Conservation (phyloP, 2,888 invertebrate species). For the Incurvaria masculella region DNA sequence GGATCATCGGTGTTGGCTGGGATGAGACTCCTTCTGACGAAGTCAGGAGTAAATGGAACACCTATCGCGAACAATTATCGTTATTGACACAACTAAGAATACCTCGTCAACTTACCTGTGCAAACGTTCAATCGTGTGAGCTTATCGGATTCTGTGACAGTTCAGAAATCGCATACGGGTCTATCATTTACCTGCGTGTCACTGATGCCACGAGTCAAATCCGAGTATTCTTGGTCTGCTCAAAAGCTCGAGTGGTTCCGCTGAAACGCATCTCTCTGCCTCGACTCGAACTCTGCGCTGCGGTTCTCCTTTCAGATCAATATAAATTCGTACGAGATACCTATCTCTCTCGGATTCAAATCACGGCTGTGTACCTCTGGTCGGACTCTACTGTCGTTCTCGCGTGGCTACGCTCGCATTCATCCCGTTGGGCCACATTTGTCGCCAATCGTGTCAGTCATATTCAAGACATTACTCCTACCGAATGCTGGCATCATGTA, state of each 20-base stretch:
- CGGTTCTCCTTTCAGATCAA: too few species aligned
- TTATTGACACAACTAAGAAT: too few species aligned
- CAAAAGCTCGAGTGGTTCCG: neutral
- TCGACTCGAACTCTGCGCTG: neutral
- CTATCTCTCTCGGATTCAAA: too few species aligned
- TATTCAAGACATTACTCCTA: neutral
- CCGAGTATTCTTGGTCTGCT: slow-evolving; percentile 16
- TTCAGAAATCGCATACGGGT: slow-evolving; percentile 18
- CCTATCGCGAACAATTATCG: too few species aligned
- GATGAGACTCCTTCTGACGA: slow-evolving; percentile 16
- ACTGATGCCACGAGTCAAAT: slow-evolving; percentile 4
- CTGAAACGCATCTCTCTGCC: neutral
- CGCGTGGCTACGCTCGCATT: neutral
- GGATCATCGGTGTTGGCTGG: slow-evolving; percentile 16
- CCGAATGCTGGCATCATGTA: neutral
- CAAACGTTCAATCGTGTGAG: slow-evolving; percentile 11
- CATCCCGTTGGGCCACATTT: neutral
- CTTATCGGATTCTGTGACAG: slow-evolving; percentile 21
- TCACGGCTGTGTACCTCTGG: neutral
- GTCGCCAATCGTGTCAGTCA: neutral
- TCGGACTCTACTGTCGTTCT: neutral
- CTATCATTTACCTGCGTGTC: slow-evolving; percentile 19
- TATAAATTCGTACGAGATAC: too few species aligned
- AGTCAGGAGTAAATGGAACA: slow-evolving; percentile 13
- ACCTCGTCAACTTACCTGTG: neutral